A percentile compares a stretch with the other conserved stretches of the same genome.
Conservation (phyloP, 2,888 invertebrate genomes). For the Penaeus monodon region DNA sequence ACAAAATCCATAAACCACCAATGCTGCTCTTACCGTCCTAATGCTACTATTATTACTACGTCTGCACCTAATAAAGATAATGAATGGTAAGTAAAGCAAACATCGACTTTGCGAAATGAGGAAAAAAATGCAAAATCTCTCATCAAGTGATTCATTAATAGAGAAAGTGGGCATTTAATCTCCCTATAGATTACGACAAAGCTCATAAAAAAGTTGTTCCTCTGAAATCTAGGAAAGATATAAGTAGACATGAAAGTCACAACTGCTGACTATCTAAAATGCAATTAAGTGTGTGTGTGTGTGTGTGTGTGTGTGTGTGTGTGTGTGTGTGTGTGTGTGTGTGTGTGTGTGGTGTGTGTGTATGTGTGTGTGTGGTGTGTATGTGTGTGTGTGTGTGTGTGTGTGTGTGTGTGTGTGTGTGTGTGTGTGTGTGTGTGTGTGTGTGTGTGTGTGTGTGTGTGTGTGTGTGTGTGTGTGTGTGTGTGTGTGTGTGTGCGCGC, state of each 20-base stretch:
- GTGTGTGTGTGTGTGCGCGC: neutral
- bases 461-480: neutral
- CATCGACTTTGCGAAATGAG: too few relatives aligned
- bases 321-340: neutral
- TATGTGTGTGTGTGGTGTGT: neutral
- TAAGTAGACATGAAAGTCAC: neutral
- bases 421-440: neutral
- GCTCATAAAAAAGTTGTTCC: neutral
- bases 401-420: neutral
- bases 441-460: neutral
- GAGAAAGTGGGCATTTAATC: neutral
- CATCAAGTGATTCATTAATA: neutral
- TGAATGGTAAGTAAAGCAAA: too few relatives aligned
- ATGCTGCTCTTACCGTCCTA: too few relatives aligned
- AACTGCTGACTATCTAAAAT: neutral
- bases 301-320: conserved; percentile 25
- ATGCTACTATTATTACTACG: too few relatives aligned
- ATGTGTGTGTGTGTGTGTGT: neutral
- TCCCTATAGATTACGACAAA: too few relatives aligned
- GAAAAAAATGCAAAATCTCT: too few relatives aligned
- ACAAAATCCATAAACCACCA: too few relatives aligned
- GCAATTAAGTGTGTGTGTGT: conserved; percentile 18
- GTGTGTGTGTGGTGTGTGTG: neutral
- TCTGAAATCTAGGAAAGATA: neutral
- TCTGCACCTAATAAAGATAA: too few relatives aligned